phyloP scores from a whole-genome alignment of 92 coral and sea anemone genomes.

The Desmophyllum pertusum region DNA sequence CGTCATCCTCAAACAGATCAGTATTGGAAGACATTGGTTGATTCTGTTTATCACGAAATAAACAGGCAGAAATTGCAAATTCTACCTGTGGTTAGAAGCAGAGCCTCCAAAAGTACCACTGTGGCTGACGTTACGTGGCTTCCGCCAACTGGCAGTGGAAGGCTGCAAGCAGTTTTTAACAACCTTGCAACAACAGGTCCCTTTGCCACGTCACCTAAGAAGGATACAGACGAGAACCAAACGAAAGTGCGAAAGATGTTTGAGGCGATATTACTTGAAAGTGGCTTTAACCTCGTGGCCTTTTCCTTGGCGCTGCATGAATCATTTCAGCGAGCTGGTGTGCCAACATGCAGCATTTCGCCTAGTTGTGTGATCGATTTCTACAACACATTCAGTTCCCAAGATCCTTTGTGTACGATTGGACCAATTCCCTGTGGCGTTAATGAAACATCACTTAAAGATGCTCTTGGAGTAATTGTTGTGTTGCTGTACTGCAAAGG shows the following conservation, averaged over 20 bases:
- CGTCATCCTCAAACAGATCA: slow-evolving; percentile 3
- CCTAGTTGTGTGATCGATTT: slow-evolving; percentile 46
- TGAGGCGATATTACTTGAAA: slow-evolving; percentile 42
- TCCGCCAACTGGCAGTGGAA: slow-evolving; percentile 39
- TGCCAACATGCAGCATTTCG: slow-evolving; percentile 14
- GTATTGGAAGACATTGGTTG: slow-evolving; percentile 60
- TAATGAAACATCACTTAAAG: slow-evolving; percentile 34
- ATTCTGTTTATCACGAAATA: slow-evolving; percentile 55
- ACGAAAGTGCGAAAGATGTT: background rate
- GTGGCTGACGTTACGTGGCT: slow-evolving; percentile 33
- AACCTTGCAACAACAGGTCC: slow-evolving; percentile 8
- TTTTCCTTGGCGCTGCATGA: slow-evolving; percentile 48
- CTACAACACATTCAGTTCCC: slow-evolving; percentile 35
- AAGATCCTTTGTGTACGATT: slow-evolving; percentile 34
- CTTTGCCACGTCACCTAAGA: background rate
- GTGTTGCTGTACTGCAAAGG: slow-evolving; percentile 69
- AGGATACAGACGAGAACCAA: background rate
- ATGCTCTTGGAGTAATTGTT: background rate
- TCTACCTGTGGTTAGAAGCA: slow-evolving; percentile 47
- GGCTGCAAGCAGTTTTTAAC: slow-evolving; percentile 44
- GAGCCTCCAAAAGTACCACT: too few relatives aligned
- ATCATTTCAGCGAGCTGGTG: slow-evolving; percentile 39
- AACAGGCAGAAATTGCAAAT: slow-evolving; percentile 6
- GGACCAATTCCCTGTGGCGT: slow-evolving; percentile 53
- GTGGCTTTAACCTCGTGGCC: slow-evolving; percentile 60